Base-by-base conservation (phyloP, 2,888 invertebrate genomes). In the Nomada fucata region DNA sequence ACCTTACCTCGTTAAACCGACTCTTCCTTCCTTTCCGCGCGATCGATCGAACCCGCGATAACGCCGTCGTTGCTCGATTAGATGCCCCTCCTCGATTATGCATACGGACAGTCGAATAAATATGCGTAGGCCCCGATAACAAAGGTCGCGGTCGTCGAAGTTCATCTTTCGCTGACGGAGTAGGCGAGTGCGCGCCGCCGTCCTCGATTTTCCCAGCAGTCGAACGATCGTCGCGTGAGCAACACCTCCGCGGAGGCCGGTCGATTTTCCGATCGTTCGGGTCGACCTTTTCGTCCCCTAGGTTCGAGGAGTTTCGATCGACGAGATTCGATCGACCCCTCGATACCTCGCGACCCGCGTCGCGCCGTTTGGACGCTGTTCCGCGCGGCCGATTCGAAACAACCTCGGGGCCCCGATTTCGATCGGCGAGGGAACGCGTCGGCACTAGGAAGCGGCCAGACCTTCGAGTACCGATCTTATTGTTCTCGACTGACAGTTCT, bases 91-190 rank as follows among this genome's bases (percentile, higher is more conserved):
- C 53, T 70, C 60, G 76, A 88, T 88, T 88, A 88, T 86, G 84
- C 74, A 86, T 85, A 73, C 79, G 52, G 7, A 36, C 26, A 52
- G 59, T 50, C 77, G 68, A 81, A 82, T 86, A 73, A 87, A 82
- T 86, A 82, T 83, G 73, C 82, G 65, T 71, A 80, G 86, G 61
- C 70, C 47, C 73, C 77, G 86, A 84, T 87, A 86, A 85, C 83
- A 86, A 79, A 89, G 89, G 90, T 90, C 90, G 87, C 47, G 85
- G 86, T 53, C 86, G 61, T 44, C 52, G 84, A 86, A 83, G 86
- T 87, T 88, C 83, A 85, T 86, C 88, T 69, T 76, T 55, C 64
- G 10, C 15, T 65, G 63, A 53, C 78, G 42, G 87, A 85, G 47
- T 47, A 26, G 26, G 53, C 23, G 26, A 55, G 20, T 36, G 23